Percentiles rank a stretch among this genome's conserved stretches.
phyloP scores from a whole-genome alignment of 2,797 vertebrate genomes.

The Tadarida brasiliensis region DNA sequence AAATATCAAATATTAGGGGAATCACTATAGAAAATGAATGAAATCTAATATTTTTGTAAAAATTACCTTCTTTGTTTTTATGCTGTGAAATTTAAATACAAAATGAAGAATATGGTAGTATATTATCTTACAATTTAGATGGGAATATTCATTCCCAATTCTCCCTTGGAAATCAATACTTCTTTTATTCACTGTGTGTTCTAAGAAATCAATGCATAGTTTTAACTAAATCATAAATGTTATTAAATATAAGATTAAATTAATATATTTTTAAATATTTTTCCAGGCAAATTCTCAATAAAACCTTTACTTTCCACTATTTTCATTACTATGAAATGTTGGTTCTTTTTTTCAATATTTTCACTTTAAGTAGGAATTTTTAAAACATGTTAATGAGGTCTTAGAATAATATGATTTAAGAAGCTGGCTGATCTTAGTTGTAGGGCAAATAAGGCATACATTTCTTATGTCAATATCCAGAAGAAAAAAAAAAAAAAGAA shows the following conservation, averaged over 20 bases:
- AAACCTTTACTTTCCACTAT: background rate
- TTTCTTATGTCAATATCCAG: slow-evolving; percentile 4
- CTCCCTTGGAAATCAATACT: background rate
- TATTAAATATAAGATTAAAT: background rate
- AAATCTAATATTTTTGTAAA: background rate
- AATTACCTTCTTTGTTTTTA: background rate
- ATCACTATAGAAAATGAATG: background rate
- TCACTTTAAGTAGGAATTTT: background rate
- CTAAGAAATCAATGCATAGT: background rate
- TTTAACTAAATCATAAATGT: slow-evolving; percentile 22
- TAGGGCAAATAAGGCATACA: slow-evolving; percentile 1
- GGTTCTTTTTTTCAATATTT: slow-evolving; percentile 13
- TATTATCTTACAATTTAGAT: background rate
- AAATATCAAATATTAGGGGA: background rate
- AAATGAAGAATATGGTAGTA: background rate
- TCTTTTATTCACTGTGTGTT: background rate
- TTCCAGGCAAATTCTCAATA: background rate
- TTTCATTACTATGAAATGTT: slow-evolving; percentile 11
- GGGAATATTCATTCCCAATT: background rate
- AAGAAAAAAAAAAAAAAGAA: background rate
- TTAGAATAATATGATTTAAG: slow-evolving; percentile 11
- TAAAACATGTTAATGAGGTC: background rate
- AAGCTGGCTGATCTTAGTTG: slow-evolving; percentile 4
- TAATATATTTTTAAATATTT: background rate
- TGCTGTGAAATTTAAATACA: background rate